phyloP scores from a whole-genome alignment of 2,797 vertebrate species.

The Myotis vivesi region DNA sequence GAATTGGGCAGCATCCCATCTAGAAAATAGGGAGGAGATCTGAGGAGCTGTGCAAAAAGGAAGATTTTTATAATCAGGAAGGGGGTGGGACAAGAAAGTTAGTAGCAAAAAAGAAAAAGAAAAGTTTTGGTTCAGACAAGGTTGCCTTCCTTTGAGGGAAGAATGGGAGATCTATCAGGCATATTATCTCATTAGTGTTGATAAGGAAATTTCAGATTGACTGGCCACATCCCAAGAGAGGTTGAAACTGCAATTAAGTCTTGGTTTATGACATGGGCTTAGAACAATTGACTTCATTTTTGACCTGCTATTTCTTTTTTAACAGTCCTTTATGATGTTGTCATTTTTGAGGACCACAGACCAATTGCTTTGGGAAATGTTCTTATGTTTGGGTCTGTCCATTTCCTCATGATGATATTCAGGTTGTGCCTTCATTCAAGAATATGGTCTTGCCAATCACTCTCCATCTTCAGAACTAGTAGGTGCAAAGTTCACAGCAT shows the following conservation, averaged over 20 bases:
- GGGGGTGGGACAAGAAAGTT: neutral
- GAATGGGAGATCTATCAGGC: neutral
- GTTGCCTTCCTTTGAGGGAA: neutral
- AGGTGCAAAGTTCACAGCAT: neutral
- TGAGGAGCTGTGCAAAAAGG: neutral
- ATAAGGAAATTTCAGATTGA: neutral
- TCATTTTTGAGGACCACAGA: neutral
- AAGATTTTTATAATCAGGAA: neutral
- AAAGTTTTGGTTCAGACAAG: neutral
- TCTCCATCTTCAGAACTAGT: neutral
- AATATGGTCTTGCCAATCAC: neutral
- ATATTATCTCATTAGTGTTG: neutral
- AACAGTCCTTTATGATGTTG: neutral
- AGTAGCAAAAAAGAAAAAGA: neutral
- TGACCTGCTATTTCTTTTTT: neutral
- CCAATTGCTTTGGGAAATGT: neutral
- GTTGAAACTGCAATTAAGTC: neutral
- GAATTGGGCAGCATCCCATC: neutral
- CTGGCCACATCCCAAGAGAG: neutral
- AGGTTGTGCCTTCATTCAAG: neutral
- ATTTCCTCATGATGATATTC: neutral
- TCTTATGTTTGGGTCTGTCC: neutral
- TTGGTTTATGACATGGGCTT: neutral
- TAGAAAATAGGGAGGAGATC: neutral
- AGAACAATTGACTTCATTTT: neutral